These are phyloP conservation scores for Mesitornis unicolor DNA, from an alignment of 2,113 vertebrate species.

Conservation along the genomic window DNA sequence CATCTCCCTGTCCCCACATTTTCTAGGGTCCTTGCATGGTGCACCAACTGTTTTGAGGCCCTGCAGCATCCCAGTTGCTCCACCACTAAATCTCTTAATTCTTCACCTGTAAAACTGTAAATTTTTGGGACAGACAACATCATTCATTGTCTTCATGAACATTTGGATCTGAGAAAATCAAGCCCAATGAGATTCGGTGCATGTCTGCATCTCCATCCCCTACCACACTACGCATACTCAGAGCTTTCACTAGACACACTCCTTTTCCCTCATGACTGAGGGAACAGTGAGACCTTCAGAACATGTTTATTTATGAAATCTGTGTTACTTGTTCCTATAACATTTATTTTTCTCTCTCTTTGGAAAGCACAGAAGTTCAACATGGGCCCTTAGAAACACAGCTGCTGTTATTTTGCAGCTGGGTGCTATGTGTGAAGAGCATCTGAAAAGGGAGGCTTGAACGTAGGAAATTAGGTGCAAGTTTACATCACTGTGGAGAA, in stretches of 20 bases:
- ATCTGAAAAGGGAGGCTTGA: neutral
- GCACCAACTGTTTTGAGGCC: neutral
- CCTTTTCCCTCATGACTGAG: neutral
- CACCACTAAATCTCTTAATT: too few relatives aligned
- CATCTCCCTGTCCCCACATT: neutral
- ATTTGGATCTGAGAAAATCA: too few relatives aligned
- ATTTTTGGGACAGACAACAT: too few relatives aligned
- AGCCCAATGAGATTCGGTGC: too few relatives aligned
- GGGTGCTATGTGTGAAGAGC: neutral
- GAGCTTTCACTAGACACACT: neutral
- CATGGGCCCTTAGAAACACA: neutral
- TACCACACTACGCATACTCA: neutral
- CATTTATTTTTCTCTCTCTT: neutral
- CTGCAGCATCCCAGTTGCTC: too few relatives aligned
- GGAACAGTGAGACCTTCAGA: neutral
- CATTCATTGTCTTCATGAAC: too few relatives aligned
- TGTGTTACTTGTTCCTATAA: neutral
- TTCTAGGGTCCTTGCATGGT: neutral
- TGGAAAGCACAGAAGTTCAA: slow-evolving; percentile 16
- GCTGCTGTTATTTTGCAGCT: slow-evolving; percentile 41
- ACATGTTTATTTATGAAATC: neutral
- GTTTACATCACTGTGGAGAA: neutral
- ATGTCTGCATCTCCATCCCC: neutral
- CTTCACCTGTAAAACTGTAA: too few relatives aligned
- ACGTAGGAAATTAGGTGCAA: neutral